Conservation (phyloP, 2,888 invertebrate genomes). For the Steinernema hermaphroditum region DNA sequence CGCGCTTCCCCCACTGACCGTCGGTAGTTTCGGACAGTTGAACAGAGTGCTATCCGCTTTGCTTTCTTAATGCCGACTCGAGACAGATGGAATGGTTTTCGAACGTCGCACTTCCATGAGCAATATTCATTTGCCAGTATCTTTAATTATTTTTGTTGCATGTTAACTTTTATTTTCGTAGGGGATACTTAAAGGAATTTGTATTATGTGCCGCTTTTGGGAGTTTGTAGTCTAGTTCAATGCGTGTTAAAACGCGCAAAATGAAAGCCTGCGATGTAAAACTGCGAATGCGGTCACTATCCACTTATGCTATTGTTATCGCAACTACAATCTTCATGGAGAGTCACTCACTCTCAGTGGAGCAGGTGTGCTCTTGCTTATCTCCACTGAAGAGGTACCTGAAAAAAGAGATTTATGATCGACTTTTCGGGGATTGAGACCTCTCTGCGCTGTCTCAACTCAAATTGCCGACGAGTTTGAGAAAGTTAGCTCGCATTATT, state of each 20-base stretch:
- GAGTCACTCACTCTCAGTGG: not conserved
- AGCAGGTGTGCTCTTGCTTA: slow-evolving; percentile 28
- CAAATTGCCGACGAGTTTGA: not conserved
- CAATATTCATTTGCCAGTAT: no score
- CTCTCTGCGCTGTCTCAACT: not conserved
- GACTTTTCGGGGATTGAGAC: not conserved
- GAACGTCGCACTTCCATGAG: no score
- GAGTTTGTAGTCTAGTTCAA: no score
- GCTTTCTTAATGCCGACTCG: not conserved
- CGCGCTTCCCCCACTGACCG: slow-evolving; percentile 30
- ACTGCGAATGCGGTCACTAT: slow-evolving; percentile 16
- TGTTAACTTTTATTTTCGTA: no score
- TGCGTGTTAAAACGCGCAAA: not conserved
- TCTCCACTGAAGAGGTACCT: not conserved
- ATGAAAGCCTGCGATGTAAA: not conserved
- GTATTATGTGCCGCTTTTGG: no score
- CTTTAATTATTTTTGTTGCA: no score
- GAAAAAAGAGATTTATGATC: slow-evolving; percentile 22
- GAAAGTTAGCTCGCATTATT: no score
- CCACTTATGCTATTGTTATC: slow-evolving; percentile 25
- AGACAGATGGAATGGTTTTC: no score
- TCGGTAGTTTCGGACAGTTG: not conserved
- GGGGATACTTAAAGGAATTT: no score
- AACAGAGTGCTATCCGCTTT: not conserved
- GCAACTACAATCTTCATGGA: slow-evolving; percentile 11